Evolutionary conservation across 1,140 invertebrate genomes (phyloP), one percentile per base, ranked within the genome.

Genomic region (Caenorhabditis tropicalis): DNA sequence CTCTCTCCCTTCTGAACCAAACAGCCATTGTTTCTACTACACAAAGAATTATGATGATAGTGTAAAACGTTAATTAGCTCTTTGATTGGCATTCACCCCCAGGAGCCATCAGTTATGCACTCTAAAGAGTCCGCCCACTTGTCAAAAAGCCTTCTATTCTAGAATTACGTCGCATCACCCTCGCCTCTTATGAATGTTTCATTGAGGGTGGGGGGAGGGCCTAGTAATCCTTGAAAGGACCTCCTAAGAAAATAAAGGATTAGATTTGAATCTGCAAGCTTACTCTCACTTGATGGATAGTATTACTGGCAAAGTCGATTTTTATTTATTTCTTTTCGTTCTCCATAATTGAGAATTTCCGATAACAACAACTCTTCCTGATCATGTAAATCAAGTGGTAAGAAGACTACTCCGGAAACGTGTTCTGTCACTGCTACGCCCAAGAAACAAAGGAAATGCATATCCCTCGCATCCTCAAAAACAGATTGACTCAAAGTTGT

Each of bases 381-480:
- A 65, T 65, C 65, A 43, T n/a, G 36, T 74, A 27, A 46, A 74
- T 74, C 33, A 43, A 74, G 36, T 74, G 33, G 24, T 43, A 74
- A n/a, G 43, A 0, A 43, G 24, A 74, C 21, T 2, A 46, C 21
- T 2, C 65, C 65, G 36, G 36, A 74, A 74, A 27, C n/a, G 36
- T 27, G 58, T 43, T 43, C 19, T 74, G 65, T 43, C 65, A 65
- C n/a, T n/a, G 53, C 24, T 31, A 58, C 10, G 53, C 6, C 27
- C 9, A 65, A 33, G 31, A 65, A 58, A 58, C 33, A 27, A n/a
- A 33, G 65, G 65, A 74, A 74, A 74, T 46, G 16, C 36, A 46
- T 12, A 74, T 74, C 36, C 33, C 7, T 21, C 19, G 10, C 19
- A 24, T 27, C 36, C n/a, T 10, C 36, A 43, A 31, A 46, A 74